Evolutionary conservation across 2,797 vertebrate genomes (phyloP).

Genomic region (Enteromius paludinosus): DNA sequence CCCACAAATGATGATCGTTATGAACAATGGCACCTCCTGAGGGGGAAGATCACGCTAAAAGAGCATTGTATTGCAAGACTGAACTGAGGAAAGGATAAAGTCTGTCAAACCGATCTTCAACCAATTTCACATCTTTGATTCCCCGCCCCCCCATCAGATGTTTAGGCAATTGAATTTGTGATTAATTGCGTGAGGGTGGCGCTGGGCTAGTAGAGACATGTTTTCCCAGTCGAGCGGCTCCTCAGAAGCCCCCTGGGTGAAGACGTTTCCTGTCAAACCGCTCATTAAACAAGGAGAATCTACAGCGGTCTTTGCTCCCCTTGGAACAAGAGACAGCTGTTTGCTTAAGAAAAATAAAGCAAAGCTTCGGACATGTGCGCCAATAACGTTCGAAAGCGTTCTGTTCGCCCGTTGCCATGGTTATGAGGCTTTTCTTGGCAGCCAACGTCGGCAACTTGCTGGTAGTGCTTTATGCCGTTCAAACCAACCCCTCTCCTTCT

Average conservation of each 20-base stretch:
- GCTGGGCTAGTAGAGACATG: slow-evolving; percentile 69
- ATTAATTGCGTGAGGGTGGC: slow-evolving; percentile 66
- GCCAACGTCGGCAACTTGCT: slow-evolving; percentile 45
- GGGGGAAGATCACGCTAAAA: slow-evolving; percentile 34
- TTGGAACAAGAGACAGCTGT: slow-evolving; percentile 59
- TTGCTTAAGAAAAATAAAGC: slow-evolving; percentile 57
- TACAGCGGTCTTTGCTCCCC: slow-evolving; percentile 44
- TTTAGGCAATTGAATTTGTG: slow-evolving; percentile 63
- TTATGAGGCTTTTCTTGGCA: slow-evolving; percentile 63
- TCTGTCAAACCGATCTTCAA: slow-evolving; percentile 56
- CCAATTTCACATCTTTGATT: slow-evolving; percentile 52
- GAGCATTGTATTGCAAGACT: slow-evolving; percentile 50
- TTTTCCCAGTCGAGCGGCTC: slow-evolving; percentile 37
- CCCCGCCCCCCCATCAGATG: slow-evolving; percentile 46
- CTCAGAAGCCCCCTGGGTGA: slow-evolving; percentile 53
- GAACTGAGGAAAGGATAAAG: slow-evolving; percentile 48
- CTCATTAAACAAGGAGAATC: slow-evolving; percentile 60
- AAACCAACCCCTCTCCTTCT: slow-evolving; percentile 39
- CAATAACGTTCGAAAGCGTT: slow-evolving; percentile 47
- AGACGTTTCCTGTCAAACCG: slow-evolving; percentile 60
- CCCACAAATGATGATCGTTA: slow-evolving; percentile 49
- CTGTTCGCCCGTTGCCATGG: slow-evolving; percentile 56
- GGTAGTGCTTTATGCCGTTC: slow-evolving; percentile 40
- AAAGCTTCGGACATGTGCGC: slow-evolving; percentile 42
- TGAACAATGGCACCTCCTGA: slow-evolving; percentile 39